Base-by-base conservation (phyloP, 2,797 vertebrate species). In the Scarus forsteni region DNA sequence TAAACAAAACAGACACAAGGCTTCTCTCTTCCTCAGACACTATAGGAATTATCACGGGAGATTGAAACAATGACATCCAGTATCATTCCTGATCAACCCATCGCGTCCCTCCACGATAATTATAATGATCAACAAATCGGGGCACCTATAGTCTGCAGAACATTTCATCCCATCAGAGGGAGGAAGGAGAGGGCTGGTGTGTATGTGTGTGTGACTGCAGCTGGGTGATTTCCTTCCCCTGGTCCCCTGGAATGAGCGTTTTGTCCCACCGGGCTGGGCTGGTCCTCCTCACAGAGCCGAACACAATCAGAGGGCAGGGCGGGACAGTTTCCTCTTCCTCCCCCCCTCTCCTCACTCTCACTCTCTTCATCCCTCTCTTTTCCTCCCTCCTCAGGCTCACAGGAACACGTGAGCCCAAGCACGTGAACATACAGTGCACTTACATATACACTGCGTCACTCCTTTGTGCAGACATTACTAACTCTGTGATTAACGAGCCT, bases 181-280 rank as follows among this genome's bases (percentile, higher is more conserved):
- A 62, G 4, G 13, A 40, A 34, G 48, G 34, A 48, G 40, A 51
- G 44, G 53, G 61, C 4, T 27, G 27, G 60, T 52, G 45, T 19
- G 66, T 14, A 35, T 54, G 48, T 35, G 40, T 58, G 11, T 48
- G 3, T 34, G 70, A 58, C 54, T 19, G 56, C 60, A 77, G 72
- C 68, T 36, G 65, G 64, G 51, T 45, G 39, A 80, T 82, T 93
- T 93, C 91, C 89, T 90, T 85, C 73, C 83, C 81, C 35, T 54
- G 80, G 74, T 85, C 81, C 66, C 85, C 69, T 81, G 77, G 85
- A 91, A 89, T 80, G 84, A 85, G 77, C 36, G 52, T 73, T 45
- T 43, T 44, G 61, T 94, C 94, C 92, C 94, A 75, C 67, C 59
- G 89, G 93, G 80, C 75, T 87, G 90, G 92, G 92, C 90, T 58